These are phyloP conservation scores for Hydraecia micacea DNA, from an alignment of 2,888 invertebrate genomes.

Conservation along the genomic window DNA sequence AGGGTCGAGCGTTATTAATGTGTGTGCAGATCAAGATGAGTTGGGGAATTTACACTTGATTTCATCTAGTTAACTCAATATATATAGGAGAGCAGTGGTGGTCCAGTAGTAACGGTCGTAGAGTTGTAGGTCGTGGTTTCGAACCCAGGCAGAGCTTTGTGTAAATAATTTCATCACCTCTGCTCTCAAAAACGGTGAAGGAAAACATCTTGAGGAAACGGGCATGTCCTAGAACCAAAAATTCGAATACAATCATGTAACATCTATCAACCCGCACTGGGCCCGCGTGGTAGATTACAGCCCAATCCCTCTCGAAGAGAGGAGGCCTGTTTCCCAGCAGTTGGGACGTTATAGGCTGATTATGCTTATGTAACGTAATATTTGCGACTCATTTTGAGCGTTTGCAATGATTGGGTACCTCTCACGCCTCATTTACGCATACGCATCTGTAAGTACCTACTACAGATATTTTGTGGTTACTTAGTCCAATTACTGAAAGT, in stretches of 20 bases:
- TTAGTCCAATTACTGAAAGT: not conserved
- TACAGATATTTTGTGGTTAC: not conserved
- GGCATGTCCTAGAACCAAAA: too few relatives aligned
- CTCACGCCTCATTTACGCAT: too few relatives aligned
- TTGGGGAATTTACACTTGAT: slow-evolving; percentile 9
- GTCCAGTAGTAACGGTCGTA: too few relatives aligned
- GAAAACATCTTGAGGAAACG: not conserved
- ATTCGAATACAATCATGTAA: too few relatives aligned
- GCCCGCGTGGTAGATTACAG: not conserved
- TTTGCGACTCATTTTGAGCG: not conserved
- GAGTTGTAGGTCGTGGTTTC: not conserved
- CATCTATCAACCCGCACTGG: too few relatives aligned
- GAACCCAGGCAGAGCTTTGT: not conserved
- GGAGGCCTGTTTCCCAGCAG: not conserved
- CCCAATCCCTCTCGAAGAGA: not conserved
- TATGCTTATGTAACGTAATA: not conserved
- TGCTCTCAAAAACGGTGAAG: not conserved
- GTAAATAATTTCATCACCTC: too few relatives aligned
- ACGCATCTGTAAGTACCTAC: not conserved
- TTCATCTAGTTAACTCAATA: not conserved
- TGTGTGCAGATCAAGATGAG: slow-evolving; percentile 17
- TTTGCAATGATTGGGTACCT: not conserved
- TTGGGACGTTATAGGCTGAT: not conserved
- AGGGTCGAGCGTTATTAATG: slow-evolving; percentile 3
- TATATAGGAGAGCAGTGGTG: too few relatives aligned